Conservation (phyloP, 2,797 vertebrate species). For the Rhynchotus rufescens region DNA sequence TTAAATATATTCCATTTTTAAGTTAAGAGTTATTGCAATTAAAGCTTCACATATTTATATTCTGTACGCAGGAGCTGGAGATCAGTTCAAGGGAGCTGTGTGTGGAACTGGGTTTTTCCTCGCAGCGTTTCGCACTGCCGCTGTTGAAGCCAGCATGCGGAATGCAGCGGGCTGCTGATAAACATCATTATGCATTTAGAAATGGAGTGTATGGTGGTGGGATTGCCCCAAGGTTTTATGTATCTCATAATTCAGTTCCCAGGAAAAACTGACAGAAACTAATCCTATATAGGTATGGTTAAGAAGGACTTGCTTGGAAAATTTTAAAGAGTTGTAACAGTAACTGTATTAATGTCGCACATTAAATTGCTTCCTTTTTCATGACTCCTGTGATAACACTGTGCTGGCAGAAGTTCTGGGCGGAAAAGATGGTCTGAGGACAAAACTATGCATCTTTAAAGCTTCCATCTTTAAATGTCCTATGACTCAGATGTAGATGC, state of each 20-base stretch:
- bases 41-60: not conserved
- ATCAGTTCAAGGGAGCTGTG: not conserved
- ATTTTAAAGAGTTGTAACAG: not conserved
- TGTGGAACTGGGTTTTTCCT: not conserved
- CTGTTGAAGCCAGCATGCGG: not conserved
- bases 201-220: not conserved
- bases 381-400: not conserved
- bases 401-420: not conserved
- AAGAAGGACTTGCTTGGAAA: not conserved
- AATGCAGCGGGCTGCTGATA: not conserved
- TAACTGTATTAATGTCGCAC: not conserved
- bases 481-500: not conserved
- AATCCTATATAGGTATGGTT: not conserved
- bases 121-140: not conserved
- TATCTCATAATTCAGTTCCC: not conserved
- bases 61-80: not conserved
- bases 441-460: not conserved
- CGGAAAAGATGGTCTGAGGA: not conserved
- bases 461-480: not conserved
- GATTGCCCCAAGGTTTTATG: not conserved
- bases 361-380: not conserved
- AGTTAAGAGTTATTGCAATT: conserved; percentile 6
- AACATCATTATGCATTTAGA: no score
- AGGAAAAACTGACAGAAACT: not conserved
- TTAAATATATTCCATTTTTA: conserved; percentile 5